A percentile compares a stretch with the other conserved stretches of the same genome.
Conservation (phyloP, 2,113 vertebrate species). For the Noturus placidus region DNA sequence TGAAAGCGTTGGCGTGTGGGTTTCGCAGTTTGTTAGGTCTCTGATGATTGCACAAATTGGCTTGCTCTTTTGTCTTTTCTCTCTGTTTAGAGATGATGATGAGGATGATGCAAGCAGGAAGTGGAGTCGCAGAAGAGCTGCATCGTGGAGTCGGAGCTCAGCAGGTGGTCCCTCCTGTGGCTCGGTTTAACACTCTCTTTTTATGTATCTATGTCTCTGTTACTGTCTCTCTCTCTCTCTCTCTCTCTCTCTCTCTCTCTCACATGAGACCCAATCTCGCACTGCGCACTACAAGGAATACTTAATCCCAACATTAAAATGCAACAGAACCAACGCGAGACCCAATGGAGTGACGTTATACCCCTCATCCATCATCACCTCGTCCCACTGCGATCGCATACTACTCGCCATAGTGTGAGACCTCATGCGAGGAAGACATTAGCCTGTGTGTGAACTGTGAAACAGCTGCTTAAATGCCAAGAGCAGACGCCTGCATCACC, state of each 20-base stretch:
- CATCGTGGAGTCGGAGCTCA: background rate
- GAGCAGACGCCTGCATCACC: slow-evolving; percentile 10
- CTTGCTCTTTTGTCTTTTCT: background rate
- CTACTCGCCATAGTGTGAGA: slow-evolving; percentile 13
- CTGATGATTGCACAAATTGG: background rate
- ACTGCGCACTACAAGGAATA: background rate
- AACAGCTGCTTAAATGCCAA: slow-evolving; percentile 32
- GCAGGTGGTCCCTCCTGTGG: slow-evolving; percentile 40
- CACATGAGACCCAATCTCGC: background rate
- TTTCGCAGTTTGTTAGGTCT: background rate
- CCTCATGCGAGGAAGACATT: slow-evolving; percentile 36
- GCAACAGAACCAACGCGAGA: background rate
- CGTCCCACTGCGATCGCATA: slow-evolving; percentile 9
- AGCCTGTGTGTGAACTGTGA: slow-evolving; percentile 19
- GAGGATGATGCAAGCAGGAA: slow-evolving; percentile 10
- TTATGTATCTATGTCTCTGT: background rate
- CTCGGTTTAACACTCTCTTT: slow-evolving; percentile 1
- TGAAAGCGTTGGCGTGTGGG: background rate
- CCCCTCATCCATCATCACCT: slow-evolving; percentile 18
- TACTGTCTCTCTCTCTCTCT: background rate
- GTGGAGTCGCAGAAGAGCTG: slow-evolving; percentile 2
- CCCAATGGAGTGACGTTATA: slow-evolving; percentile 14
- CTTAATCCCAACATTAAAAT: slow-evolving; percentile 1
- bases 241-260: background rate
- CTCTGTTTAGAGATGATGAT: background rate